Evolutionary conservation across 2,113 vertebrate genomes (phyloP).

Genomic region (Eretmochelys imbricata): DNA sequence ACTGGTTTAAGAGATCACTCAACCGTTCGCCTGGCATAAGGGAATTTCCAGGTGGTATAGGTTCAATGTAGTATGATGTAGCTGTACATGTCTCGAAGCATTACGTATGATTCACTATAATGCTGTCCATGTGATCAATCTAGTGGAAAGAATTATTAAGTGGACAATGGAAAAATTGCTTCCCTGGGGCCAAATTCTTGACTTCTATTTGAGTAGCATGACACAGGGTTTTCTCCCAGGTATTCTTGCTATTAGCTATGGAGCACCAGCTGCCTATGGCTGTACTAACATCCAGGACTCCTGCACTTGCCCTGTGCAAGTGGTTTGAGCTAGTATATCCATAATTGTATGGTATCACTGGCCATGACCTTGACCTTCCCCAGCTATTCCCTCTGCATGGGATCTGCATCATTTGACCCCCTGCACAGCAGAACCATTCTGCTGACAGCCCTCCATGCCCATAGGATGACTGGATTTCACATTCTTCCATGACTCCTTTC

Average conservation of each 20-base stretch:
- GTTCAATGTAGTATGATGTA: neutral
- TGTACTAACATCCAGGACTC: neutral
- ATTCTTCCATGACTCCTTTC: neutral
- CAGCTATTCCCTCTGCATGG: neutral
- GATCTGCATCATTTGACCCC: neutral
- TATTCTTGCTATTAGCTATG: neutral
- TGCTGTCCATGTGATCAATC: neutral
- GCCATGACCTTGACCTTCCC: neutral
- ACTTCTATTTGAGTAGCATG: neutral
- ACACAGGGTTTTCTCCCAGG: neutral
- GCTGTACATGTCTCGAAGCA: neutral
- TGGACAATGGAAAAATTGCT: neutral
- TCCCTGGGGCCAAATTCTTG: neutral
- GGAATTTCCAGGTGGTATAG: neutral
- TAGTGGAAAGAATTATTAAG: neutral
- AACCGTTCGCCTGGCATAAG: neutral
- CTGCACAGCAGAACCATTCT: neutral
- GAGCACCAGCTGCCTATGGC: neutral
- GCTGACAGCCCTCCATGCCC: neutral
- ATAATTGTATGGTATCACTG: neutral
- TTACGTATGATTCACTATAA: neutral
- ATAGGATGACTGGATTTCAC: neutral
- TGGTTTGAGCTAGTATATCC: neutral
- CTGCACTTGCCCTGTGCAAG: neutral
- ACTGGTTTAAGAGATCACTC: neutral